Conservation (phyloP, 2,888 invertebrate genomes). For the Tillus elongatus region DNA sequence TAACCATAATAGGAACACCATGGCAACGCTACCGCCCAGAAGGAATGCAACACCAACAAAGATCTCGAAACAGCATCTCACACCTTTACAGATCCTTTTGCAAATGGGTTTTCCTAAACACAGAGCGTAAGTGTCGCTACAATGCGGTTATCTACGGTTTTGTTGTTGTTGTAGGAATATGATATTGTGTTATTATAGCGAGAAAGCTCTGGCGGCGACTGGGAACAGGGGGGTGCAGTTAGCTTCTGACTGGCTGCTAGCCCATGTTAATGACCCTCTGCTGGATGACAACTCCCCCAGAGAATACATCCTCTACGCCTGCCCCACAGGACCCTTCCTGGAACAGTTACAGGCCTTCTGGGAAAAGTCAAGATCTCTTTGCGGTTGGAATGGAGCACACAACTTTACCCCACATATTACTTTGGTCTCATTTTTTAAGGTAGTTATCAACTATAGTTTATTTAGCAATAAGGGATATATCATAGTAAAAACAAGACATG, state of each 20-base stretch:
- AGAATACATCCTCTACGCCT: constrained; percentile 81
- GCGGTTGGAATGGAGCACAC: constrained; percentile 85
- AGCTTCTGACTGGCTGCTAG: constrained; percentile 84
- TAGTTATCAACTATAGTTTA: constrained; percentile 32
- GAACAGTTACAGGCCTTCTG: constrained; percentile 68
- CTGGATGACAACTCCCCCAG: constrained; percentile 68
- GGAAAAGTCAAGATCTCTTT: constrained; percentile 61
- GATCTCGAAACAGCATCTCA: constrained; percentile 62
- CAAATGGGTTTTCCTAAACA: constrained; percentile 86
- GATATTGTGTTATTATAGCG: constrained; percentile 45
- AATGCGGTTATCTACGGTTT: constrained; percentile 4
- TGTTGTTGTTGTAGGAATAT: constrained; percentile 7
- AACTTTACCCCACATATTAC: constrained; percentile 87
- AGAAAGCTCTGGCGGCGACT: constrained; percentile 83
- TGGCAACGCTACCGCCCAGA: constrained; percentile 70
- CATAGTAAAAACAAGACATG: too few relatives aligned
- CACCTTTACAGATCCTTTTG: constrained; percentile 71
- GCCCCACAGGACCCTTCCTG: constrained; percentile 68
- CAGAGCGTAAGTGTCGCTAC: constrained; percentile 63
- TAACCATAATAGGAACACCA: too few relatives aligned
- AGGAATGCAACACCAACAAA: constrained; percentile 65
- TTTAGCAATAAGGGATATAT: not conserved
- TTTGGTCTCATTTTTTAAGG: constrained; percentile 81
- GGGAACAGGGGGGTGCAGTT: constrained; percentile 80
- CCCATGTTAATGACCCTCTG: constrained; percentile 77